Conservation (phyloP, 2,113 vertebrate genomes). For the Calidris pygmaea region DNA sequence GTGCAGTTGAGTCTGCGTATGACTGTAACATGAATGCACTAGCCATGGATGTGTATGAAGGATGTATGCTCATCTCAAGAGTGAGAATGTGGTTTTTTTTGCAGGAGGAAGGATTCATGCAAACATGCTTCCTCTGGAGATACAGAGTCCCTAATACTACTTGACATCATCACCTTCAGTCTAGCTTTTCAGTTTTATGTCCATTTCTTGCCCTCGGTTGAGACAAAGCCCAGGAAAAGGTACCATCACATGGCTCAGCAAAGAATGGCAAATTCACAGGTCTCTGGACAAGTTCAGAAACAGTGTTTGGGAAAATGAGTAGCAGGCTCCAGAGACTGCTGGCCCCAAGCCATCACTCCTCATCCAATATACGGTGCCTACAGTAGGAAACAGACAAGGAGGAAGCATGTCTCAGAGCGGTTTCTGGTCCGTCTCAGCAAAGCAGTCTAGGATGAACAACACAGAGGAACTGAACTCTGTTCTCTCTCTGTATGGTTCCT, state of each 20-base stretch:
- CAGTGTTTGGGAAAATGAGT: neutral
- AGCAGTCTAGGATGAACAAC: neutral
- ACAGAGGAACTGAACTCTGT: neutral
- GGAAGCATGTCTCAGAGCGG: neutral
- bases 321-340: neutral
- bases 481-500: neutral
- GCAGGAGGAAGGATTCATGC: neutral
- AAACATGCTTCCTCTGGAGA: neutral
- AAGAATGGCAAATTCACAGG: neutral
- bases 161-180: neutral
- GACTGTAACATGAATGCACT: neutral
- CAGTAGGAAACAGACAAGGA: neutral
- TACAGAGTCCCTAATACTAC: neutral
- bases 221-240: neutral
- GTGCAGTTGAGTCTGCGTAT: neutral
- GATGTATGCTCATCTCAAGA: neutral
- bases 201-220: neutral
- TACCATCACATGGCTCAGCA: neutral
- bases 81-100: neutral
- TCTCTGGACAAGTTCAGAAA: neutral
- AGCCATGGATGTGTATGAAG: neutral
- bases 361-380: neutral
- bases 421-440: neutral
- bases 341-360: neutral
- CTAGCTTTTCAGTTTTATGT: neutral